Evolutionary conservation across 2,888 invertebrate species (phyloP).

Genomic region (Candidula unifasciata): DNA sequence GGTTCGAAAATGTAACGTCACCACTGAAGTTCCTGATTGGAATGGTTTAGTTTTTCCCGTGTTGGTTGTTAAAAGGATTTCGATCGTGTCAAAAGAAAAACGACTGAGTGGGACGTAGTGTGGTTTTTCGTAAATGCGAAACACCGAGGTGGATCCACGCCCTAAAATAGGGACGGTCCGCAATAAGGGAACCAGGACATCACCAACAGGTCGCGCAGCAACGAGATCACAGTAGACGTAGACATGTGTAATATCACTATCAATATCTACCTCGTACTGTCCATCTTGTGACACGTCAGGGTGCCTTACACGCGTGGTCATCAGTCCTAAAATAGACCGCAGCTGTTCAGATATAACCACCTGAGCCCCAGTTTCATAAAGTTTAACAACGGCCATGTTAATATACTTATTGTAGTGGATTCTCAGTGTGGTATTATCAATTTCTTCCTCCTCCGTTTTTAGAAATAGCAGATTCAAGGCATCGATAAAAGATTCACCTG

Average conservation of each 20-base stretch:
- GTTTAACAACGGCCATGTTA: too few relatives aligned
- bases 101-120: too few relatives aligned
- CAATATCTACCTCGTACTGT: too few relatives aligned
- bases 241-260: not conserved
- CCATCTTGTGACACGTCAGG: too few relatives aligned
- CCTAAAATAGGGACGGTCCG: not conserved
- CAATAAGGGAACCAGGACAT: not conserved
- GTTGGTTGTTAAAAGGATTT: slow-evolving; percentile 38
- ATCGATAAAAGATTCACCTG: too few relatives aligned
- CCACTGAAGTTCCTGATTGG: slow-evolving; percentile 11
- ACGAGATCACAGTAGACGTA: slow-evolving; percentile 22
- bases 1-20: slow-evolving; percentile 33
- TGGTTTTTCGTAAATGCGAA: slow-evolving; percentile 5
- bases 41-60: slow-evolving; percentile 6
- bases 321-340: too few relatives aligned
- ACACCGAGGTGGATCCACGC: not conserved
- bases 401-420: not conserved
- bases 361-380: too few relatives aligned
- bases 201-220: not conserved
- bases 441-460: too few relatives aligned
- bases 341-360: too few relatives aligned
- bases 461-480: too few relatives aligned
- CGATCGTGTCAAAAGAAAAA: not conserved
- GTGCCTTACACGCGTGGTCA: too few relatives aligned
- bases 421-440: too few relatives aligned